Evolutionary conservation across 2,797 vertebrate species (phyloP).

Genomic region (Lindbergichthys nudifrons): DNA sequence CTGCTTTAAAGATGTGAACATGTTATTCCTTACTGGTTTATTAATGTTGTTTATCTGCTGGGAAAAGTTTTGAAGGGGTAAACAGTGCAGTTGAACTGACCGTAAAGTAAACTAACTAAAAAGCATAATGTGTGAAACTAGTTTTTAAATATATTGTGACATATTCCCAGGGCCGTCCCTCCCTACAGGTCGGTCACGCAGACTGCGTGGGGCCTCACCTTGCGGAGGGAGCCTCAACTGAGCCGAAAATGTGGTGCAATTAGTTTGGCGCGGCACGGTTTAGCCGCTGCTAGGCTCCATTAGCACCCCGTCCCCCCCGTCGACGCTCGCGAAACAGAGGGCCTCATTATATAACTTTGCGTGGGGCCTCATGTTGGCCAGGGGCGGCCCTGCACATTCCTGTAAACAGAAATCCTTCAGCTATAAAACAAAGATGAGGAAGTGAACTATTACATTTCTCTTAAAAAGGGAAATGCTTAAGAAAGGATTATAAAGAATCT

Average conservation of each 20-base stretch:
- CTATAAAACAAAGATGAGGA: conserved; percentile 18
- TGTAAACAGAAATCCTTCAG: conserved; percentile 36
- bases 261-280: too few relatives aligned
- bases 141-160: conserved; percentile 25
- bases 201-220: too few relatives aligned
- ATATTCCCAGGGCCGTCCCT: neutral
- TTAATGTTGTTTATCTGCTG: conserved; percentile 72
- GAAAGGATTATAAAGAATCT: neutral
- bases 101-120: conserved; percentile 8
- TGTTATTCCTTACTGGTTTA: conserved; percentile 58
- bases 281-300: too few relatives aligned
- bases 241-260: too few relatives aligned
- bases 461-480: neutral
- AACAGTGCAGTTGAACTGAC: conserved; percentile 34
- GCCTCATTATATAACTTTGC: too few relatives aligned
- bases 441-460: conserved; percentile 9
- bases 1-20: conserved; percentile 45
- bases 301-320: too few relatives aligned
- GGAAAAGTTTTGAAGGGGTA: conserved; percentile 38
- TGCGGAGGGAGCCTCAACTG: too few relatives aligned
- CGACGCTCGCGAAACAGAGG: too few relatives aligned
- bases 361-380: too few relatives aligned
- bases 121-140: conserved; percentile 12
- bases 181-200: too few relatives aligned
- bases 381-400: neutral